These are phyloP conservation scores for Phalera bucephala DNA, from an alignment of 2,888 invertebrate species.

Conservation along the genomic window DNA sequence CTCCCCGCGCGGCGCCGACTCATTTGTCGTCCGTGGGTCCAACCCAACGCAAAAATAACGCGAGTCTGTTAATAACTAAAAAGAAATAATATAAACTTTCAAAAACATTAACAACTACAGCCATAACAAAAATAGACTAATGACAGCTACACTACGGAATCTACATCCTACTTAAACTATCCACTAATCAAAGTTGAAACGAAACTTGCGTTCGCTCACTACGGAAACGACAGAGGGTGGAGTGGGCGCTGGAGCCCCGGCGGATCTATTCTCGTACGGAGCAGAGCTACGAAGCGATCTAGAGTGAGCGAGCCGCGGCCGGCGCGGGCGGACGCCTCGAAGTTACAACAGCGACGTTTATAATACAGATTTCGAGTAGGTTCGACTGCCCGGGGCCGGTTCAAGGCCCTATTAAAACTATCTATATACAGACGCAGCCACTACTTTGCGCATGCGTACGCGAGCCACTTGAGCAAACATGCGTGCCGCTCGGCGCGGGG, in stretches of 20 bases:
- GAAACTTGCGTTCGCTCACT: conserved; percentile 77
- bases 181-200: conserved; percentile 73
- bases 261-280: conserved; percentile 53
- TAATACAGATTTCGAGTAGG: conserved; percentile 39
- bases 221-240: conserved; percentile 61
- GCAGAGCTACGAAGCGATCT: conserved; percentile 63
- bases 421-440: conserved; percentile 73
- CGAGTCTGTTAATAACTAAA: conserved; percentile 70
- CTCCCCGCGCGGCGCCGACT: too few species aligned
- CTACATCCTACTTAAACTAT: conserved; percentile 78
- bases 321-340: conserved; percentile 25
- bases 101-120: conserved; percentile 81
- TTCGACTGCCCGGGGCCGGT: conserved; percentile 43
- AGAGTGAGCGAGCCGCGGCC: conserved; percentile 36
- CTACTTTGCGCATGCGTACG: conserved; percentile 64
- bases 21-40: conserved; percentile 52
- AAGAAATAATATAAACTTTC: conserved; percentile 75
- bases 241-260: conserved; percentile 27
- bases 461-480: conserved; percentile 72
- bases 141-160: conserved; percentile 78
- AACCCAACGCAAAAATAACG: conserved; percentile 59
- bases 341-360: conserved; percentile 37
- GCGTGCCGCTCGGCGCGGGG: conserved; percentile 40
- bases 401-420: conserved; percentile 60
- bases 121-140: conserved; percentile 82